Evolutionary conservation across 2,113 vertebrate species (phyloP).

Genomic region (Microcebus lehilahytsara): DNA sequence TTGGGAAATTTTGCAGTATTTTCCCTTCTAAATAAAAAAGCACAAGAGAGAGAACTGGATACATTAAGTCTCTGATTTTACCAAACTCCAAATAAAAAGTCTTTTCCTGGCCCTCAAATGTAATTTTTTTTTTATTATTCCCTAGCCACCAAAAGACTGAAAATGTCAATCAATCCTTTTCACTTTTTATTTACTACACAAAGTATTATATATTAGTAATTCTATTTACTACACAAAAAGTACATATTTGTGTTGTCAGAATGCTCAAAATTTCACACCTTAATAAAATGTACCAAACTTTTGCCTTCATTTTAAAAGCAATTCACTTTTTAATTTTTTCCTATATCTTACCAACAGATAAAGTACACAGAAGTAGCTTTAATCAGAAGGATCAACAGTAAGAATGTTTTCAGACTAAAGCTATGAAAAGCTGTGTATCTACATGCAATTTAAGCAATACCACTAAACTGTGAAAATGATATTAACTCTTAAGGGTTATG

Average conservation of each 20-base stretch:
- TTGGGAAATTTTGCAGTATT: background rate
- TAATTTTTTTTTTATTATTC: background rate
- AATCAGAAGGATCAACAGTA: background rate
- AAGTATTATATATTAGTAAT: background rate
- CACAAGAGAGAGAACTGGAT: background rate
- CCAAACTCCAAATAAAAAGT: background rate
- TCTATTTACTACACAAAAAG: background rate
- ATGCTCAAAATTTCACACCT: background rate
- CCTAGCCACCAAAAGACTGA: background rate
- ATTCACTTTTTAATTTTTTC: background rate
- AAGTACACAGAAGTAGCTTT: background rate
- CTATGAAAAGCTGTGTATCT: background rate
- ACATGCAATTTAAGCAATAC: background rate
- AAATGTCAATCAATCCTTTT: constrained; percentile 6
- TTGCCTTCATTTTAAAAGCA: background rate
- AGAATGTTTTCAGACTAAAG: background rate
- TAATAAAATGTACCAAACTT: background rate
- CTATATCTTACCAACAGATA: background rate
- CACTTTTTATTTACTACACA: constrained; percentile 8
- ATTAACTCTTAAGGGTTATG: background rate
- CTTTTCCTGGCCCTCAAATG: background rate
- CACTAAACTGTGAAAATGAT: background rate
- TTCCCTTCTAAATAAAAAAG: background rate
- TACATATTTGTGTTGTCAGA: background rate
- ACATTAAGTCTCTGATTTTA: background rate